These are phyloP conservation scores for Diaperis boleti DNA, from an alignment of 2,888 invertebrate genomes.

Conservation along the genomic window DNA sequence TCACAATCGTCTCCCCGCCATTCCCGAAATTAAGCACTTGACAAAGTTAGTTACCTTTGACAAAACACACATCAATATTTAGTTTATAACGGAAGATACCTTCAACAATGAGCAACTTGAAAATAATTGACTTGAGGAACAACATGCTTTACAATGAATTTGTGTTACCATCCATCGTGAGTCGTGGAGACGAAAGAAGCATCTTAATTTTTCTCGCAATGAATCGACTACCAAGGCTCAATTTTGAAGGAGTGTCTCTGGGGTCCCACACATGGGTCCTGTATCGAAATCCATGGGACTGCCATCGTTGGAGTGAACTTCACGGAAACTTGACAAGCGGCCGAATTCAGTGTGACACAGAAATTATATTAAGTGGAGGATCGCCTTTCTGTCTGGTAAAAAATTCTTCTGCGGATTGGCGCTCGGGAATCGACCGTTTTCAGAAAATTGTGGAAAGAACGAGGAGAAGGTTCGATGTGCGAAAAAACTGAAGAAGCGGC, in stretches of 20 bases:
- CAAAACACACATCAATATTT: neutral
- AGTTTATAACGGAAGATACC: neutral
- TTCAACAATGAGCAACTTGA: constrained; percentile 10
- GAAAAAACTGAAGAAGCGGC: neutral
- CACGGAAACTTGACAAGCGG: neutral
- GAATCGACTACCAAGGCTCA: neutral
- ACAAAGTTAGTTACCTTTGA: constrained; percentile 3
- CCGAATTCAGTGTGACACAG: neutral
- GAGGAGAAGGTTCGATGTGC: neutral
- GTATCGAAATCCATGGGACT: constrained; percentile 25
- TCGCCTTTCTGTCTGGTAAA: constrained; percentile 4
- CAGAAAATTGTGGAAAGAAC: neutral
- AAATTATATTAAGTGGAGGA: neutral
- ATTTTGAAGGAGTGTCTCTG: neutral
- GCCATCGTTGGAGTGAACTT: neutral
- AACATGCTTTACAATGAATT: neutral
- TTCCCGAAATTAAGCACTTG: neutral
- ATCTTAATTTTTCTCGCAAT: constrained; percentile 7
- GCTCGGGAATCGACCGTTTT: constrained; percentile 12
- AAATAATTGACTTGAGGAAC: constrained; percentile 15
- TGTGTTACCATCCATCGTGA: neutral
- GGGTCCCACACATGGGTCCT: neutral
- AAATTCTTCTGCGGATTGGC: too few relatives aligned
- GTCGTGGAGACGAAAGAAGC: neutral
- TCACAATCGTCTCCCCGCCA: constrained; percentile 1